Base-by-base conservation (phyloP, 1,140 invertebrate species). In the Diachasma alloeum region DNA sequence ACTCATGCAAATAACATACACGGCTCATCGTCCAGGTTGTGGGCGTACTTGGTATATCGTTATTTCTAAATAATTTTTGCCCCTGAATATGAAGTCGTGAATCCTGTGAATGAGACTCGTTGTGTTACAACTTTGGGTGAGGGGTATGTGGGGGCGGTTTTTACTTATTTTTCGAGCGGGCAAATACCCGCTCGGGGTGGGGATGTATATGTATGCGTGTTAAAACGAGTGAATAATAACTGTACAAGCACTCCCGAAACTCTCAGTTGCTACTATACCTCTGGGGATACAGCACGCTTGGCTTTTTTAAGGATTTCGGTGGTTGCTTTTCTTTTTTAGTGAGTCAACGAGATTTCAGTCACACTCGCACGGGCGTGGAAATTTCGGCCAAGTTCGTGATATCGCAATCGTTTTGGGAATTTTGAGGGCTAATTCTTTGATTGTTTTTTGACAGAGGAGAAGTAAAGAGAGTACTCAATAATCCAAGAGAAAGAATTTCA, bases 181-280 rank as follows among this genome's bases (percentile, higher is more conserved):
- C 36, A 66, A 72, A 66, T 26, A 46, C 17, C 53, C 24, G n/a
- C 56, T 22, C 6, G 37, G 59, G 56, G 75, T 66, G 72, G 78
- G 76, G 75, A 73, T 26, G 15, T n/a, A 17, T 31, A 22, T 67
- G 53, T 63, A 15, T 63, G 24, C 59, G 59, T 63, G 22, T 63
- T 63, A 26, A 56, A 67, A 75, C 70, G 26, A 24, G 15, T 76
- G 75, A 79, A 79, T 76, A 79, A 79, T 76, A 79, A 78, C 44
- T 22, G 71, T 74, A 70, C 48, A 74, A 39, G 39, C 13, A 59
- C 39, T 11, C 44, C 72, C 26, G n/a, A 44, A 37, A 63, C 73
- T 39, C 71, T 76, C 66, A 79, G 78, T 79, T 66, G 53, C 66
- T 42, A 42, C 39, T 68, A 74, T 70, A 74, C 71, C 36, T 46